A percentile compares a stretch with the other conserved stretches of the same genome.
Conservation (phyloP, 35 echinoderm and acorn worm genomes). For the Heliocidaris erythrogramma region DNA sequence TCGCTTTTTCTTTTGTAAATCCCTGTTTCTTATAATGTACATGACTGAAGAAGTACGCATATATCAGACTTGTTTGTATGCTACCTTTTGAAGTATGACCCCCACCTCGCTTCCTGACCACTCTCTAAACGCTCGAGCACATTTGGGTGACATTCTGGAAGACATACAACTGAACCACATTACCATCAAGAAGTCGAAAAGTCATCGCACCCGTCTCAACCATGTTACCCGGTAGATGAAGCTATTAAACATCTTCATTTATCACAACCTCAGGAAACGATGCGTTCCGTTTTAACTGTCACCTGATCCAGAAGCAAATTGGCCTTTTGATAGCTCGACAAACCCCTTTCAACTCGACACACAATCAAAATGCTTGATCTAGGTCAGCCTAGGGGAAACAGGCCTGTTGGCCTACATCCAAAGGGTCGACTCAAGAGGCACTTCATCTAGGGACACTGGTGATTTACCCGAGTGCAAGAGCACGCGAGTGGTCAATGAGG, state of each 20-base stretch:
- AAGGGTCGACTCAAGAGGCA: not conserved
- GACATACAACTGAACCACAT: not conserved
- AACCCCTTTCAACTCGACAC: not conserved
- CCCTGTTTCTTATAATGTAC: not conserved
- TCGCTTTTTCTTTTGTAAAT: not conserved
- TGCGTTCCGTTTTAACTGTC: not conserved
- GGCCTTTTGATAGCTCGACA: not conserved
- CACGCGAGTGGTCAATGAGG: not conserved
- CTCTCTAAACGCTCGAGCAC: not conserved
- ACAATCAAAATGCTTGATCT: not conserved
- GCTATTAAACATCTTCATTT: not conserved
- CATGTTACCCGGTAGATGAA: not conserved
- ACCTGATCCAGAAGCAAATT: not conserved
- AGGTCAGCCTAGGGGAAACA: not conserved
- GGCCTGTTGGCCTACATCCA: not conserved
- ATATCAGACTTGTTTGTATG: not conserved
- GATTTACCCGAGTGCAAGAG: not conserved
- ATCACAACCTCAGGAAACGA: not conserved
- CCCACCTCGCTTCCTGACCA: not conserved
- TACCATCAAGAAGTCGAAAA: not conserved
- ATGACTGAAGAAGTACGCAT: too few species aligned
- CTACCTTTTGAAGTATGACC: not conserved
- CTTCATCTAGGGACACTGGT: not conserved
- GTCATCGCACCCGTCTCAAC: not conserved
- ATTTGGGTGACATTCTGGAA: not conserved